phyloP scores from a whole-genome alignment of 2,888 invertebrate genomes.

The Oasisia sp. region DNA sequence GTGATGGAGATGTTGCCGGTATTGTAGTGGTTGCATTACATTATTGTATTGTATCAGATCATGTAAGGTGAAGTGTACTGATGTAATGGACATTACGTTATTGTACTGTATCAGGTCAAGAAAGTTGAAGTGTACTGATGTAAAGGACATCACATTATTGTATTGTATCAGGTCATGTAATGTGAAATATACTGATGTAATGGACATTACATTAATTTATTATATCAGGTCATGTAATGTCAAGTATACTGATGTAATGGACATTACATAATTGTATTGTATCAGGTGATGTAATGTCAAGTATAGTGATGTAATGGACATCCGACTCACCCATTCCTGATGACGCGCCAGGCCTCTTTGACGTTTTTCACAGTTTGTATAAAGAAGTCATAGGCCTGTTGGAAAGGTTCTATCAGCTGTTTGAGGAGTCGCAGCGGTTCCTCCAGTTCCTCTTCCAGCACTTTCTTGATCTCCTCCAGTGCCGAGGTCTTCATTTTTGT shows the following conservation, averaged over 20 bases:
- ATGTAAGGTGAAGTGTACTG: neutral
- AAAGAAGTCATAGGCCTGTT: constrained; percentile 19
- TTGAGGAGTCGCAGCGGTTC: neutral
- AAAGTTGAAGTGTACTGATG: neutral
- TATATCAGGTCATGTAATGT: too few species aligned
- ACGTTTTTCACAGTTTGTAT: constrained; percentile 17
- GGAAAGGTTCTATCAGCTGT: constrained; percentile 20
- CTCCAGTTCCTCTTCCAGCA: constrained; percentile 18
- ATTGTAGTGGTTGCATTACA: too few species aligned
- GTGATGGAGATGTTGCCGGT: too few species aligned
- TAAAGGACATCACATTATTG: too few species aligned
- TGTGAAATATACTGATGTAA: neutral
- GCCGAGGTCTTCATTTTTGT: constrained; percentile 21
- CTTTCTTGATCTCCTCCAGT: constrained; percentile 13
- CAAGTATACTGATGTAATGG: neutral
- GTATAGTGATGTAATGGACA: neutral
- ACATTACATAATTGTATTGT: too few species aligned
- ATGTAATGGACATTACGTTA: neutral
- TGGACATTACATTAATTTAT: too few species aligned
- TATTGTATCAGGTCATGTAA: neutral
- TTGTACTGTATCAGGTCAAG: too few species aligned
- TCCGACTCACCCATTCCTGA: constrained; percentile 21
- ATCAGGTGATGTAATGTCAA: neutral
- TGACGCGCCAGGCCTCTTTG: constrained; percentile 26
- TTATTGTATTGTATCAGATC: too few species aligned